Evolutionary conservation across 2,113 vertebrate species (phyloP), one percentile per base, ranked within the genome.

Genomic region (Shinisaurus crocodilurus): DNA sequence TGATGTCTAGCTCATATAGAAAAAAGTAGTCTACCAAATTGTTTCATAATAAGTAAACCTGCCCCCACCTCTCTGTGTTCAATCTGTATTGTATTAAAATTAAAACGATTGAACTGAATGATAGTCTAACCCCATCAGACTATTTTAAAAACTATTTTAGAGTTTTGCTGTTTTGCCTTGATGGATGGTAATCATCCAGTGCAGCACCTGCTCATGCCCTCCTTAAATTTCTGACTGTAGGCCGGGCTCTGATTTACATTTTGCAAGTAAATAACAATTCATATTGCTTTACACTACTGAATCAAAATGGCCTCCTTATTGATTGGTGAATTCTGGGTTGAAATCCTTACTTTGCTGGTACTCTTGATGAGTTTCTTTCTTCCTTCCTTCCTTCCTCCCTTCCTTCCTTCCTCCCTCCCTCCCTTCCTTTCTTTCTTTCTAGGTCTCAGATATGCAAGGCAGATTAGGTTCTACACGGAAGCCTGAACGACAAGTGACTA

Each of bases 401-500:
- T 60, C 13, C 57, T 60, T 60, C 23, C 90, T 92, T 81, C 54
- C 43, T 90, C 63, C 92, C 91, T 50, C 32, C 43, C 2, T 84
- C 18, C 43, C 37, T 92, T 0, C 92, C 23, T 90, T 92, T 82
- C 40, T 45, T 90, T 69, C 92, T 91, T 50, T 37, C 40, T 89
- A 99, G 98, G 98, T 98, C 18, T 98, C 98, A 43, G 94, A 96
- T 76, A 92, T 93, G 0, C 98, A 98, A 16, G 97, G 97, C 69
- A 96, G 97, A 54, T 91, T 98, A 93, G 97, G 98, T 89, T 96
- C 89, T 9, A 95, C 96, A 89, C 97, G 96, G 91, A 98, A 98
- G 89, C 98, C 98, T 1, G 98, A 98, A 92, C 97, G 97, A 70
- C 97, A 98, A 95, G 98, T 98, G 95, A 98, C 98, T 8, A 97